A percentile compares a stretch with the other conserved stretches of the same genome.
These are phyloP conservation scores for Spisula subtruncata DNA, from an alignment of 2,888 invertebrate genomes.

Conservation along the genomic window DNA sequence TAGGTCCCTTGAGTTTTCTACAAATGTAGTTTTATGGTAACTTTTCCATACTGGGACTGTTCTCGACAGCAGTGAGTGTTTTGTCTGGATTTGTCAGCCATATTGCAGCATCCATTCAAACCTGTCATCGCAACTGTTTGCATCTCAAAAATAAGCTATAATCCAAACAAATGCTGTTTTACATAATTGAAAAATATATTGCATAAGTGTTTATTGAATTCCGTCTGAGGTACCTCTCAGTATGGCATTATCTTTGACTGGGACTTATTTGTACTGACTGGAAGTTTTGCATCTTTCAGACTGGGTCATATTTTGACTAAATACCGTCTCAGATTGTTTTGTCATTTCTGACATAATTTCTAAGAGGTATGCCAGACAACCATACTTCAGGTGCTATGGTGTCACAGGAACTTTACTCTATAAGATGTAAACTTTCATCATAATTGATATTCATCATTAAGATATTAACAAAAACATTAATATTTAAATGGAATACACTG, in stretches of 20 bases:
- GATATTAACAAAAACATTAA: neutral
- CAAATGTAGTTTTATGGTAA: neutral
- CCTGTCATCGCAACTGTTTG: neutral
- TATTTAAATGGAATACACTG: neutral
- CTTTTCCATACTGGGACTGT: neutral
- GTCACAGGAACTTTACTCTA: neutral
- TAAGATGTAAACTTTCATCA: neutral
- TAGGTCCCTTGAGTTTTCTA: neutral
- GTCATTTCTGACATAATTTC: neutral
- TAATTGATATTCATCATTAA: neutral
- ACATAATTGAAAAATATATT: constrained; percentile 40
- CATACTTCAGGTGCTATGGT: neutral
- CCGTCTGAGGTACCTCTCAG: constrained; percentile 2
- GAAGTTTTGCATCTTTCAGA: neutral
- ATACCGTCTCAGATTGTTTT: neutral
- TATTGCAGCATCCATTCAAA: neutral
- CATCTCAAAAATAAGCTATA: constrained; percentile 17
- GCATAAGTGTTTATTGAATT: constrained; percentile 40
- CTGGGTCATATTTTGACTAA: neutral
- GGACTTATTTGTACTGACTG: neutral
- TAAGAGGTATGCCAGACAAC: neutral
- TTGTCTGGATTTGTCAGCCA: constrained; percentile 21
- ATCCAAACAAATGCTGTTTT: constrained; percentile 1
- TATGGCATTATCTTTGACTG: neutral
- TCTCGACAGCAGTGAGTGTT: neutral